Percentiles rank a stretch among this genome's conserved stretches.
phyloP scores from a whole-genome alignment of 2,113 vertebrate species.

The Psophia crepitans region DNA sequence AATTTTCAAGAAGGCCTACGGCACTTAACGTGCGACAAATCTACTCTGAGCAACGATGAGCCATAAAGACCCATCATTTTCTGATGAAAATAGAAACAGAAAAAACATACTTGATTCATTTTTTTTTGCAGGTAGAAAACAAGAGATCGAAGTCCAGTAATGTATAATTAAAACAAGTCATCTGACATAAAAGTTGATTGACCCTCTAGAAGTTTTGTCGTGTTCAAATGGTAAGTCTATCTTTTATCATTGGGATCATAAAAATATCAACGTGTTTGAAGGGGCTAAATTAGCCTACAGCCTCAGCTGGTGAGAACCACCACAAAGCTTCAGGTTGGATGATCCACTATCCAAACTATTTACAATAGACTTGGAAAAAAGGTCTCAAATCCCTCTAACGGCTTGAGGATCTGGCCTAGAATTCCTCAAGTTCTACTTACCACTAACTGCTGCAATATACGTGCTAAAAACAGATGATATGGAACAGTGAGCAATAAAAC shows the following conservation, averaged over 20 bases:
- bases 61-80: not conserved
- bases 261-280: not conserved
- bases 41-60: not conserved
- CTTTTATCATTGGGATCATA: not conserved
- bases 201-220: not conserved
- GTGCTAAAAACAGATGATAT: not conserved
- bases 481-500: not conserved
- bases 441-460: not conserved
- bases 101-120: not conserved
- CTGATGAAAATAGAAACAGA: not conserved
- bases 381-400: not conserved
- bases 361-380: not conserved
- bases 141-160: not conserved
- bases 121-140: not conserved
- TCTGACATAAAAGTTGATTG: not conserved
- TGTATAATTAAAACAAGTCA: not conserved
- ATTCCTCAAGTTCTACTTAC: not conserved
- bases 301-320: not conserved
- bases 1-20: not conserved
- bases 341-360: not conserved
- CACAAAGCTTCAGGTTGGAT: not conserved
- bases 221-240: not conserved
- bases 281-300: not conserved
- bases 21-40: not conserved
- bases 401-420: not conserved